Evolutionary conservation across 2,113 vertebrate species (phyloP).

Genomic region (Osmerus mordax): DNA sequence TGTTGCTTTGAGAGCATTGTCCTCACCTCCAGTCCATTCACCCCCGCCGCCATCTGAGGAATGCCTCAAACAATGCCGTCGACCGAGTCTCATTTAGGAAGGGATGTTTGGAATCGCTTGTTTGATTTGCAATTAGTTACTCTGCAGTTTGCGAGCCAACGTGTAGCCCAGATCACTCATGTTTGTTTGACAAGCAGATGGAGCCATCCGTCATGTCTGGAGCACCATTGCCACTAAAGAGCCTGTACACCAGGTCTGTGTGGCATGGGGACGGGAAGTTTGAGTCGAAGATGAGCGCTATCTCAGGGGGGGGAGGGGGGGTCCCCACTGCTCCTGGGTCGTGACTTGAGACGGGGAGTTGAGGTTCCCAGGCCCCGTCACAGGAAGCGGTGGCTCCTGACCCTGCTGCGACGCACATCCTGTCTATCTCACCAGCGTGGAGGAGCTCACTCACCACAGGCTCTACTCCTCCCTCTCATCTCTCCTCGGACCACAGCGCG

Average conservation of each 20-base stretch:
- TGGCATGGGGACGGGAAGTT: no score
- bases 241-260: no score
- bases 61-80: slow-evolving; percentile 62
- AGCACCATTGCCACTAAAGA: slow-evolving; percentile 5
- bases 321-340: slow-evolving; percentile 38
- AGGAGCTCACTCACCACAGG: slow-evolving; percentile 36
- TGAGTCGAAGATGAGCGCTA: slow-evolving; percentile 7
- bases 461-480: not conserved
- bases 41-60: slow-evolving; percentile 58
- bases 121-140: slow-evolving; percentile 59
- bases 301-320: not conserved
- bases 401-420: slow-evolving; percentile 60
- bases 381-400: slow-evolving; percentile 75
- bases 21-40: slow-evolving; percentile 57
- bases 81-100: slow-evolving; percentile 43
- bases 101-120: slow-evolving; percentile 53
- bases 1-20: slow-evolving; percentile 64
- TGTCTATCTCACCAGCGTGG: slow-evolving; percentile 58
- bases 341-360: slow-evolving; percentile 31
- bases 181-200: slow-evolving; percentile 40
- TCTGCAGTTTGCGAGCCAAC: slow-evolving; percentile 40
- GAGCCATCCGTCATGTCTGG: slow-evolving; percentile 40
- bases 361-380: slow-evolving; percentile 70
- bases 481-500: slow-evolving; percentile 6
- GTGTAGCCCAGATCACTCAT: slow-evolving; percentile 36